Evolutionary conservation across 2,113 vertebrate species (phyloP).

Genomic region (Oryzias javanicus): DNA sequence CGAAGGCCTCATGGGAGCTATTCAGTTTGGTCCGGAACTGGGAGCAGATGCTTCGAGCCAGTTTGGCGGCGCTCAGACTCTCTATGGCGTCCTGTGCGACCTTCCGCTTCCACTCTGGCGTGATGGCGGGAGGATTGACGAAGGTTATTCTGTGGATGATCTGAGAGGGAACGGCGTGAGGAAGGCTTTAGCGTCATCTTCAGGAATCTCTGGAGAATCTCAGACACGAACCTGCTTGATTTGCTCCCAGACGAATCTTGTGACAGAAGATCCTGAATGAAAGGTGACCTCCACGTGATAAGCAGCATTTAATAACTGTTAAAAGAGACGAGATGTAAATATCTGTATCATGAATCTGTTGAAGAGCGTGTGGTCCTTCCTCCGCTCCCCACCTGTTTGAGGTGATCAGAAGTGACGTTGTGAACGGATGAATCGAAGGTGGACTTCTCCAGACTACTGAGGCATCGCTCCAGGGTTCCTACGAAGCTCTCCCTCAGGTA

Average conservation of each 20-base stretch:
- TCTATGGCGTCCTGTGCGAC: constrained; percentile 98
- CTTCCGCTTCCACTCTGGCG: constrained; percentile 93
- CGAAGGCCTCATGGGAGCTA: constrained; percentile 96
- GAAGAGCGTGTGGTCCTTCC: neutral
- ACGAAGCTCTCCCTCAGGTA: constrained; percentile 97
- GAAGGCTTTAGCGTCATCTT: neutral
- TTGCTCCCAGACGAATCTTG: constrained; percentile 94
- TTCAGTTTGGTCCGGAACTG: constrained; percentile 95
- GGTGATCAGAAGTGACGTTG: constrained; percentile 92
- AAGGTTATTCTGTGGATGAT: constrained; percentile 94
- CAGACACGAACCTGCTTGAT: constrained; percentile 89
- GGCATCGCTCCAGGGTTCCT: constrained; percentile 93
- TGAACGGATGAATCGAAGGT: constrained; percentile 75
- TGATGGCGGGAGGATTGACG: constrained; percentile 92
- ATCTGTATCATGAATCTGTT: too few relatives aligned
- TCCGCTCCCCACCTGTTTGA: constrained; percentile 87
- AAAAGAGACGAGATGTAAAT: too few relatives aligned
- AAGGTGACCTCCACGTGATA: constrained; percentile 98
- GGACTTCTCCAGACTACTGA: constrained; percentile 92
- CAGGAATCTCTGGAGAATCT: neutral
- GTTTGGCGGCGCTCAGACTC: constrained; percentile 93
- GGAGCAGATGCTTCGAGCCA: constrained; percentile 96
- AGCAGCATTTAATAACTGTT: constrained; percentile 93
- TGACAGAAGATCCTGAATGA: constrained; percentile 93
- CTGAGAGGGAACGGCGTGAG: constrained; percentile 56